Evolutionary conservation across 1,140 invertebrate genomes (phyloP), one percentile per base, ranked within the genome.

Genomic region (Drosophila mojavensis): DNA sequence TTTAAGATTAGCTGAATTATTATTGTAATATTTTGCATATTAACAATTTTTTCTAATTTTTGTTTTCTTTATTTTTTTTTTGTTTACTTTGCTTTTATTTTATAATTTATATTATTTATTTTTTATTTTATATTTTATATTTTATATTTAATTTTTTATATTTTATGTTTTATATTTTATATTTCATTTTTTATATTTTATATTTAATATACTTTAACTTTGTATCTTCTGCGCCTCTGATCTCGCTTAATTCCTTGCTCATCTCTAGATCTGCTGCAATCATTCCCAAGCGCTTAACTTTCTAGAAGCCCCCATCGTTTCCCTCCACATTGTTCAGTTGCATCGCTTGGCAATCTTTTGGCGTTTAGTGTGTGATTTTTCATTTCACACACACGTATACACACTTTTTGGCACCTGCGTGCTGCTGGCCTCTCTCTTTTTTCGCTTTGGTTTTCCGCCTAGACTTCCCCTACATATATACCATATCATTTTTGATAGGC

Each of bases 351-450:
- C 68, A 73, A 86, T 82, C 78, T 86, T 83, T 88, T 79, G 66
- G 78, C 76, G 76, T 86, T 88, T 82, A 74, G 68, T 88, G 63
- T 79, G 83, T 58, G 79, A 86, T 86, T 83, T 86, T 86, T 83
- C 79, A 86, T 79, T 71, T 74, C 66, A 81, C 71, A 45, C 43
- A 45, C 43, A 45, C 65, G 60, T 11, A 51, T 51, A 66, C 79
- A 86, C 71, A 86, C 71, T 86, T 86, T 86, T 86, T 86, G 82
- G 79, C 82, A 86, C 79, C 82, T 86, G 84, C 54, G 76, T 39
- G 66, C 59, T 55, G 30, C 20, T 62, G 15, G 36, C n/a, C 13
- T 39, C 17, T 33, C 17, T 33, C 26, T 51, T 7, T 68, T 33
- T 51, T 58, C 53, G 33, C 53, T 59, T 84, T 80, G 59, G 70